Evolutionary conservation across 2,888 invertebrate species (phyloP), one percentile per base, ranked within the genome.

Genomic region (Steinernema scapterisci): DNA sequence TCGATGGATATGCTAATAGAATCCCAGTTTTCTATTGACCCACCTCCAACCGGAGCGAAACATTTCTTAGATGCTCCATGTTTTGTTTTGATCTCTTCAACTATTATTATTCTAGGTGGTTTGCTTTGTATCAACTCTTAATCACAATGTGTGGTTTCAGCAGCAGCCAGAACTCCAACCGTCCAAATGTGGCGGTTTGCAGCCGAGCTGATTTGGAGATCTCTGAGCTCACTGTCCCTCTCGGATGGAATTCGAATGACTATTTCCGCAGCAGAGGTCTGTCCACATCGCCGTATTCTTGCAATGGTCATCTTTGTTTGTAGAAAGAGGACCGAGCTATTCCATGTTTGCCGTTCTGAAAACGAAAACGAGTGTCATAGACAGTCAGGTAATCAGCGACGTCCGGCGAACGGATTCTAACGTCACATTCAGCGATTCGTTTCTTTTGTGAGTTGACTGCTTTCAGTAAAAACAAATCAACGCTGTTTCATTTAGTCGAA

Each of bases 291-390:
- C n/a, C n/a, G n/a, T n/a, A 9, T 51, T 54, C 54, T 44, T n/a
- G 19, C n/a, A n/a, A 9, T 38, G 3, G 5, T 38, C 9, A 38
- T 38, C 38, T 3, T 38, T 38, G 38, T 38, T 63, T 63, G 31
- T n/a, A 63, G 63, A 63, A 38, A 19, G 63, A n/a, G 63, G 63
- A 25, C 63, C 63, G 63, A 63, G 63, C 19, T 63, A 63, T 31
- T 63, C 31, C 5, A 31, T 63, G 63, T 63, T 63, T 38, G 63
- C 25, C 13, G 63, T 63, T 6, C 38, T 63, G 2, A 63, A 63
- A n/a, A 63, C 63, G 6, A 25, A 63, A 31, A 63, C 63, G 3
- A 63, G 19, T 11, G 31, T 63, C 13, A 63, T 63, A 23, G 63
- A 63, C 38, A 63, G 63, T 63, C 63, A 63, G 19, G 31, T 63